Evolutionary conservation across 2,797 vertebrate genomes (phyloP).

Genomic region (Alosa sapidissima): DNA sequence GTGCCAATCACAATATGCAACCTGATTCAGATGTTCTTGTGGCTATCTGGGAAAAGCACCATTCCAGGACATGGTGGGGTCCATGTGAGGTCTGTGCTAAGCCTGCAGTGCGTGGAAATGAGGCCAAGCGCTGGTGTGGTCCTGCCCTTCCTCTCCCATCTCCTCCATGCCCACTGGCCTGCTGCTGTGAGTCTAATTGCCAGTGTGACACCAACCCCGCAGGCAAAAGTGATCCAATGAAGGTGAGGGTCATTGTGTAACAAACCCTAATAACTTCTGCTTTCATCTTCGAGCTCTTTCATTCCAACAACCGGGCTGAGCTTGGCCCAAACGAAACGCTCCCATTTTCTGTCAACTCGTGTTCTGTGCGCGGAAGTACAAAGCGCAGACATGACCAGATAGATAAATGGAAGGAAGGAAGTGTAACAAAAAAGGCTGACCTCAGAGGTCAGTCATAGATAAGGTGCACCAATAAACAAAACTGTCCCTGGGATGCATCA

Average conservation of each 20-base stretch:
- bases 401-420: neutral
- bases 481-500: neutral
- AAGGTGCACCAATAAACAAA: conserved; percentile 2
- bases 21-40: conserved; percentile 43
- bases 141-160: neutral
- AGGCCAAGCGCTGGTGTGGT: conserved; percentile 22
- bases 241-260: conserved; percentile 40
- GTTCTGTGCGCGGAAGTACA: neutral
- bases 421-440: neutral
- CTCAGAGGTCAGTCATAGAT: conserved; percentile 6
- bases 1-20: conserved; percentile 52
- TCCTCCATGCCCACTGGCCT: conserved; percentile 33
- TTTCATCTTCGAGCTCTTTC: conserved; percentile 34
- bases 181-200: conserved; percentile 34
- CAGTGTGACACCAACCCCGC: conserved; percentile 16
- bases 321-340: neutral
- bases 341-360: neutral
- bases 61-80: neutral
- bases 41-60: conserved; percentile 20
- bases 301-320: conserved; percentile 7
- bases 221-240: conserved; percentile 41
- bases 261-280: conserved; percentile 44
- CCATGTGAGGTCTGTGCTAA: conserved; percentile 37
- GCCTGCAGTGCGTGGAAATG: conserved; percentile 38
- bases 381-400: neutral